phyloP scores from a whole-genome alignment of 1,140 invertebrate species.

The Drosophila nebulosa region DNA sequence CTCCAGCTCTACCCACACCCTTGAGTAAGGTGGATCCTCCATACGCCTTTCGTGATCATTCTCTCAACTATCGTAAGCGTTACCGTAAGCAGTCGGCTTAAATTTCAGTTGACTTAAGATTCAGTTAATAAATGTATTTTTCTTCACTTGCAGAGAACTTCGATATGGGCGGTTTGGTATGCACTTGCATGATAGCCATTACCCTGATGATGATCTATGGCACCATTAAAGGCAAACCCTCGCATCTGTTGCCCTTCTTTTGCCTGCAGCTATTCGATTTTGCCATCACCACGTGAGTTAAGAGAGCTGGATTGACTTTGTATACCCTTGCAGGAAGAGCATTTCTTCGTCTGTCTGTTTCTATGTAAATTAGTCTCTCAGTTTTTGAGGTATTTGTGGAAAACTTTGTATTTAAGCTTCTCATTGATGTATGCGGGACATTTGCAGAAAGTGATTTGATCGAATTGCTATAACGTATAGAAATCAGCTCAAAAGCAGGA shows the following conservation, averaged over 20 bases:
- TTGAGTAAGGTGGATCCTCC: constrained; percentile 86
- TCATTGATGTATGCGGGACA: no score
- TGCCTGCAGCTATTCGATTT: constrained; percentile 94
- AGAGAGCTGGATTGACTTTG: no score
- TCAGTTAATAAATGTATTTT: not conserved
- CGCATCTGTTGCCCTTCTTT: constrained; percentile 93
- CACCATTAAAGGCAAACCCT: constrained; percentile 89
- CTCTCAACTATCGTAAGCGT: constrained; percentile 84
- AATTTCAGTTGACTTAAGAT: not conserved
- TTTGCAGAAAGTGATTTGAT: no score
- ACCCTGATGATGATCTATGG: constrained; percentile 92
- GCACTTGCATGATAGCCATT: constrained; percentile 89
- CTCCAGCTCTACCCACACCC: constrained; percentile 84
- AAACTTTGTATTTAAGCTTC: no score
- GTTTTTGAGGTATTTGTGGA: no score
- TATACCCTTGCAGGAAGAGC: no score
- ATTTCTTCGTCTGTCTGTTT: no score
- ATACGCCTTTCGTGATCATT: constrained; percentile 84
- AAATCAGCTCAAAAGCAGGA: no score
- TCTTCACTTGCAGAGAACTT: constrained; percentile 85
- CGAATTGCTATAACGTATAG: no score
- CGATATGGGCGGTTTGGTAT: constrained; percentile 89
- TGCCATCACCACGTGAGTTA: constrained; percentile 89
- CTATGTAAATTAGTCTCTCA: no score
- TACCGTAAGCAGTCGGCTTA: constrained; percentile 62